Evolutionary conservation across 2,888 invertebrate species (phyloP), one percentile per base, ranked within the genome.

Genomic region (Drosophila testacea): DNA sequence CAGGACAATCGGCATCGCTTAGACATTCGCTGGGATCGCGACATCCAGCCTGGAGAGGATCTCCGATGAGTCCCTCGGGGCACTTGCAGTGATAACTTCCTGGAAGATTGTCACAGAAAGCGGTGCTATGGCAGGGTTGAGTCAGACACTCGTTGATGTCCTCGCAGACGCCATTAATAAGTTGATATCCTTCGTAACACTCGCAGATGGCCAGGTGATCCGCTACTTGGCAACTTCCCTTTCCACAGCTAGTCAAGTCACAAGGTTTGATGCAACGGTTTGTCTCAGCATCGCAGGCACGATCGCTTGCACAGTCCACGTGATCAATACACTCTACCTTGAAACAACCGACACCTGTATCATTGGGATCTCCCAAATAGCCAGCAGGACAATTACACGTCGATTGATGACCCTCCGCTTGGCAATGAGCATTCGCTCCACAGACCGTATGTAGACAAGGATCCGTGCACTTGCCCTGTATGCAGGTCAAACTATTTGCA

Each of bases 201-300:
- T 94, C 93, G 84, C 98, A 98, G 1, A 94, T 86, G 2, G 95
- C 95, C 87, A 94, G 93, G 89, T 98, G 97, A 73, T 96, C 94
- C 75, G 94, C 93, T 9, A 95, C 95, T 78, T 94, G 94, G 88
- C 98, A 98, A 10, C 93, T 94, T 32, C 98, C 98, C 81, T 96
- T 96, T 62, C 96, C 96, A 91, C 98, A 98, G 73, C 94, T 94
- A 4, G 95, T 93, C 76, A 94, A 93, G 79, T 96, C 96, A 87
- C 98, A 98, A 65, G 97, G 96, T 93, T 96, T 96, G 80, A 95
- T 94, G 90, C 97, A 97, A 92, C 96, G 97, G 91, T 97, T 96
- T 54, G 93, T 95, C 81, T 94, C 94, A 4, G 93, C 91, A 87
- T 97, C 96, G 88, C 98, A 98, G 78, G 95, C 95, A 91, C 96